Evolutionary conservation across 2,888 invertebrate genomes (phyloP), one percentile per base, ranked within the genome.

Genomic region (Odontomyia ornata): DNA sequence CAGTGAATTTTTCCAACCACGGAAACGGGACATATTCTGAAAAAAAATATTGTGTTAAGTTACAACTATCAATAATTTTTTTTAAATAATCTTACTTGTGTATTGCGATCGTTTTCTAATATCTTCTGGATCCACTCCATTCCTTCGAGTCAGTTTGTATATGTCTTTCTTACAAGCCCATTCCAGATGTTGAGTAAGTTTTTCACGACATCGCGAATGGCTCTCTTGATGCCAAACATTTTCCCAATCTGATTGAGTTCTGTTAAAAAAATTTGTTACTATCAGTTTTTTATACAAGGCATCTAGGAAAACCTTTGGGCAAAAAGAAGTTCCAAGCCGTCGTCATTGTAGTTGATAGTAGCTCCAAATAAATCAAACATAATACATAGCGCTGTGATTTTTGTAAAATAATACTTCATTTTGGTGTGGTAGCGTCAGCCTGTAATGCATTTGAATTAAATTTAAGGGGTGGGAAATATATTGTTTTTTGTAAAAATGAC

Each of bases 81-180:
- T n/a, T n/a, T n/a, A n/a, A n/a, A n/a, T n/a, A n/a, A n/a, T n/a
- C 52, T 75, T 72, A 76, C 76, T 73, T n/a, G 56, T 73, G 21
- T 28, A 36, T 60, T 21, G 71, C n/a, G 76, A 76, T 76, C 76
- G 43, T 47, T 77, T 77, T 25, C 46, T 69, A 11, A 76, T 76
- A 23, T 76, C 76, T n/a, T 65, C 76, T 0, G 52, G 52, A 36
- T 60, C 75, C 11, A 57, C 82, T 1, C 80, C 83, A 80, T 85
- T 88, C 81, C 89, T 86, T 79, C 89, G 84, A n/a, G 87, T 86
- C 73, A 89, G 80, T 13, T 89, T 86, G 82, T 90, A 91, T 80
- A 91, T 90, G 81, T 91, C 90, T 82, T 91, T 91, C 82, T 89
- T 89, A 81, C 91, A 91, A 23, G 90, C 90, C 90, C 90, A 90